Base-by-base conservation (phyloP, 1,140 invertebrate genomes). In the Zeugodacus cucurbitae region DNA sequence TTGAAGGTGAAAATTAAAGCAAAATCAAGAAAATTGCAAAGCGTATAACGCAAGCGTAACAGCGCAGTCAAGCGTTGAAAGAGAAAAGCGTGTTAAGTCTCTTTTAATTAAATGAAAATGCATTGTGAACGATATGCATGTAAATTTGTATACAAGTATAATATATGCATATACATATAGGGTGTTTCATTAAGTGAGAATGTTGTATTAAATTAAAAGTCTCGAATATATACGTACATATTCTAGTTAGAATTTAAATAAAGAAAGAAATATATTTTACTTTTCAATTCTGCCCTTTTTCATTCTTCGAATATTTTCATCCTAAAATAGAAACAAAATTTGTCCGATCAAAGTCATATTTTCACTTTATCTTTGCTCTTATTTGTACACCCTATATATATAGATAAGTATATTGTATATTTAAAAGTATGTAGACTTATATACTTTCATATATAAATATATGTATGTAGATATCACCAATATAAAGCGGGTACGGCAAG, bases 51-150 rank as follows among this genome's bases (percentile, higher is more conserved):
- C 32, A 74, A 74, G 67, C 20, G 67, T 32, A 41, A 17, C 32
- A 14, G 20, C 32, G 34, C 67, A 74, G 20, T 41, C 17, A 59
- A 86, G 57, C 10, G 57, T 59, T 58, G 34, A 59, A 57, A 86
- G 32, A 59, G 85, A 86, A 59, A 86, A 59, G 54, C 85, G 22
- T 86, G 85, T 59, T 86, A 59, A 86, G 57, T 58, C 85, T 17
- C 85, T 86, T 86, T 86, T 86, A 86, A 86, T 86, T 37, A 59
- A 86, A 59, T 54, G 57, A n/a, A 57, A 41, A 86, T 41, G 57
- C 6, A 58, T 34, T 41, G 32, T 86, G 17, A 1, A 58, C 7
- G 1, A 20, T 10, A 58, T 3, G 22, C 57, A 2, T 58, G 7
- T 10, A 44, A 58, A 5, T 4, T 59, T 8, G 2, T 26, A 62